These are phyloP conservation scores for Strigamia maritima DNA, from an alignment of 2,888 invertebrate species.

Conservation along the genomic window DNA sequence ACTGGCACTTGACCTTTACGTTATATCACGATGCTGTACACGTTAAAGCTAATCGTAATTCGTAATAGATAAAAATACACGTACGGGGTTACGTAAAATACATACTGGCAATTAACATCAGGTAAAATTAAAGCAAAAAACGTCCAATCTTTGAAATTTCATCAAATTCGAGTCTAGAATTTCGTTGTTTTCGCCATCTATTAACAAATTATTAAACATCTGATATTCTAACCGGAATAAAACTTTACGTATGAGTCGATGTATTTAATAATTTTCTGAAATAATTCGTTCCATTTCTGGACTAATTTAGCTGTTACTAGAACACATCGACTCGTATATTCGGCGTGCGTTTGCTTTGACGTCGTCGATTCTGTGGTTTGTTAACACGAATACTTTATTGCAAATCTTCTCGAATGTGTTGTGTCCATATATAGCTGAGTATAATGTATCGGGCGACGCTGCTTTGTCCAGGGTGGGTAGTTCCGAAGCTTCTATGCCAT, in stretches of 20 bases:
- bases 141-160: background rate
- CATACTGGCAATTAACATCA: background rate
- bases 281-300: background rate
- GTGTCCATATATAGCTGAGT: constrained; percentile 54
- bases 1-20: background rate
- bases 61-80: background rate
- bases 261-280: background rate
- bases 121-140: background rate
- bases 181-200: background rate
- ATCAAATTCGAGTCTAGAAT: background rate
- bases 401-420: constrained; percentile 52
- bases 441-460: constrained; percentile 58
- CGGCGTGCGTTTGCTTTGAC: constrained; percentile 43
- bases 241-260: background rate
- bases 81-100: background rate
- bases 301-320: constrained; percentile 11
- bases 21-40: background rate
- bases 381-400: constrained; percentile 50
- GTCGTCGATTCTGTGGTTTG: constrained; percentile 52
- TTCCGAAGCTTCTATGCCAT: constrained; percentile 54
- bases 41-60: background rate
- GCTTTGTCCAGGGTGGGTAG: constrained; percentile 58
- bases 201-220: constrained; percentile 13
- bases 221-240: background rate
- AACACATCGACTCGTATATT: constrained; percentile 28